Evolutionary conservation across 2,797 vertebrate genomes (phyloP).

Genomic region (Mycteria americana): DNA sequence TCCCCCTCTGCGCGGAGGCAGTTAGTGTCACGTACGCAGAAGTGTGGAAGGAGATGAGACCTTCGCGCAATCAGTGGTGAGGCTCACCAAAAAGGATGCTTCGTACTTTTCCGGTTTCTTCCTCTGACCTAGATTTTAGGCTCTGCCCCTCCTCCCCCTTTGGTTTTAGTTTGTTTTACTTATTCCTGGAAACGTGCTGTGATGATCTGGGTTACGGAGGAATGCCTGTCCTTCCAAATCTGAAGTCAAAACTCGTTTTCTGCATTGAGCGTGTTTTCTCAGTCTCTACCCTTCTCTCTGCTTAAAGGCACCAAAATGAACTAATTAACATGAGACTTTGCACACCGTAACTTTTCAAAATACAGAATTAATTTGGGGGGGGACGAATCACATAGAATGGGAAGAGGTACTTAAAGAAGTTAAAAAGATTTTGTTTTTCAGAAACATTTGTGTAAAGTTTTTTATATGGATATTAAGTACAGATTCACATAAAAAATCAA

Average conservation of each 20-base stretch:
- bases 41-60: neutral
- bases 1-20: neutral
- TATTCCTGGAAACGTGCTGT: constrained; percentile 22
- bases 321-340: neutral
- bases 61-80: neutral
- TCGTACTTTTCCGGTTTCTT: neutral
- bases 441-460: neutral
- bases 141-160: neutral
- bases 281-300: neutral
- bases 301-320: neutral
- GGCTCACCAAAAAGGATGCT: neutral
- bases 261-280: neutral
- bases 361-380: neutral
- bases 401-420: neutral
- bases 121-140: constrained; percentile 28
- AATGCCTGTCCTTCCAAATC: constrained; percentile 35
- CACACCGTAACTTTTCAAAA: neutral
- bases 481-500: neutral
- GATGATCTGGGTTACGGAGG: neutral
- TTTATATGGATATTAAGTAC: neutral
- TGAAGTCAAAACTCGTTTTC: neutral
- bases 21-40: neutral
- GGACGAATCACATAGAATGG: neutral
- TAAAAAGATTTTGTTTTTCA: neutral
- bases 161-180: constrained; percentile 38